Conservation (phyloP, 2,888 invertebrate species). For the Andrena fulva region DNA sequence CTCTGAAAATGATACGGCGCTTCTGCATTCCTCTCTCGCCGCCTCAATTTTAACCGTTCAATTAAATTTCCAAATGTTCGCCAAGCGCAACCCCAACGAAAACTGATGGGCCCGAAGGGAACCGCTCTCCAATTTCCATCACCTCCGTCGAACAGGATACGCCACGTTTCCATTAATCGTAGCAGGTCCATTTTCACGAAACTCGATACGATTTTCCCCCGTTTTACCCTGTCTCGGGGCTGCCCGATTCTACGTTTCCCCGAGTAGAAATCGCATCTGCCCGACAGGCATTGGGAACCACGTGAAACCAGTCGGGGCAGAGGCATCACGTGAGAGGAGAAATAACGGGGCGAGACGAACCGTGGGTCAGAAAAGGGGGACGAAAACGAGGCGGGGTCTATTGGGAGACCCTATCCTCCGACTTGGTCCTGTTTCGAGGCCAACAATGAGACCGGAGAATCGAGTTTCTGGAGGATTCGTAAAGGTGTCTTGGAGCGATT, state of each 20-base stretch:
- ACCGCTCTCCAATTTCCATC: background rate
- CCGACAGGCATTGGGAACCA: conserved; percentile 33
- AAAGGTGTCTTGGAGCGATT: conserved; percentile 3
- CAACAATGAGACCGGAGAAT: conserved; percentile 15
- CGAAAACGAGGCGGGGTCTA: conserved; percentile 17
- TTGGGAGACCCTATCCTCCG: background rate
- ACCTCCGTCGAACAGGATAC: background rate
- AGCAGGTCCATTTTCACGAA: conserved; percentile 9
- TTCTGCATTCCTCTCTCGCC: background rate
- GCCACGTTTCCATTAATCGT: conserved; percentile 12
- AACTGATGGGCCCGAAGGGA: background rate
- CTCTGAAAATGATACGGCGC: conserved; percentile 38
- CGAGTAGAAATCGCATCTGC: conserved; percentile 50
- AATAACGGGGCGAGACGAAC: conserved; percentile 7
- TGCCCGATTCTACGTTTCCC: conserved; percentile 33
- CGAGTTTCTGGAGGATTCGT: background rate
- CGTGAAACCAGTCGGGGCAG: conserved; percentile 61
- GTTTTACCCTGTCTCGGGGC: background rate
- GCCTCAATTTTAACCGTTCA: background rate
- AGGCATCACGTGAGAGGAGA: conserved; percentile 25
- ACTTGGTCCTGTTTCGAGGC: conserved; percentile 10
- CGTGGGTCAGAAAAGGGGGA: conserved; percentile 1
- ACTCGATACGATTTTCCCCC: conserved; percentile 33
- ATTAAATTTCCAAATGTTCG: too few relatives aligned
- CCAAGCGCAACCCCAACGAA: too few relatives aligned